Evolutionary conservation across 2,797 vertebrate genomes (phyloP).

Genomic region (Huso huso): DNA sequence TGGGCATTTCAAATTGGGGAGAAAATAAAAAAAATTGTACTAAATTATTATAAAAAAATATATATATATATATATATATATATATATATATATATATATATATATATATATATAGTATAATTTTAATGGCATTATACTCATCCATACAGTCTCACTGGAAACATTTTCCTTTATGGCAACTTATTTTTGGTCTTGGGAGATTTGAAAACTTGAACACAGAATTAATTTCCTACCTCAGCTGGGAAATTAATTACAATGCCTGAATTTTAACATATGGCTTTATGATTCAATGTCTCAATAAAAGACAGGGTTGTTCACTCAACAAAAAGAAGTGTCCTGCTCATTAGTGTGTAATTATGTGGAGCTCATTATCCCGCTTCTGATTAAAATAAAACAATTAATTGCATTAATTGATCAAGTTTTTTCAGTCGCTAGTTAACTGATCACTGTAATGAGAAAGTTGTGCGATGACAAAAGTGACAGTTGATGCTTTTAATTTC

Average conservation of each 20-base stretch:
- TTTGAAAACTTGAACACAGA: slow-evolving; percentile 8
- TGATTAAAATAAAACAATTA: slow-evolving; percentile 12
- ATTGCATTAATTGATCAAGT: slow-evolving; percentile 3
- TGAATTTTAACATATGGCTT: background rate
- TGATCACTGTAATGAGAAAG: slow-evolving; percentile 3
- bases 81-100: background rate
- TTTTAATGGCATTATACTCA: background rate
- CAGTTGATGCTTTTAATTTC: slow-evolving; percentile 10
- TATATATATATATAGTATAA: background rate
- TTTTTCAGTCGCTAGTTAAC: slow-evolving; percentile 16
- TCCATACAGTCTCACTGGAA: slow-evolving; percentile 1
- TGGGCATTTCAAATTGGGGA: no score
- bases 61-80: no score
- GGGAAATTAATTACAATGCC: background rate
- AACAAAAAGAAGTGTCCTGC: slow-evolving; percentile 1
- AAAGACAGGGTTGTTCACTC: slow-evolving; percentile 1
- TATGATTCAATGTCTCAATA: slow-evolving; percentile 5
- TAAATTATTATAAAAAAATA: no score
- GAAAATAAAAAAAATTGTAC: no score
- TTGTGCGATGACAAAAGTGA: slow-evolving; percentile 19
- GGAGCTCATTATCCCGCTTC: slow-evolving; percentile 14
- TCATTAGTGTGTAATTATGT: slow-evolving; percentile 16
- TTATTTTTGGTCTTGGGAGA: slow-evolving; percentile 1
- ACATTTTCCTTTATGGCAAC: background rate
- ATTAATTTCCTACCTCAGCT: slow-evolving; percentile 6